Evolutionary conservation across 2,888 invertebrate genomes (phyloP).

Genomic region (Deilephila porcellus): DNA sequence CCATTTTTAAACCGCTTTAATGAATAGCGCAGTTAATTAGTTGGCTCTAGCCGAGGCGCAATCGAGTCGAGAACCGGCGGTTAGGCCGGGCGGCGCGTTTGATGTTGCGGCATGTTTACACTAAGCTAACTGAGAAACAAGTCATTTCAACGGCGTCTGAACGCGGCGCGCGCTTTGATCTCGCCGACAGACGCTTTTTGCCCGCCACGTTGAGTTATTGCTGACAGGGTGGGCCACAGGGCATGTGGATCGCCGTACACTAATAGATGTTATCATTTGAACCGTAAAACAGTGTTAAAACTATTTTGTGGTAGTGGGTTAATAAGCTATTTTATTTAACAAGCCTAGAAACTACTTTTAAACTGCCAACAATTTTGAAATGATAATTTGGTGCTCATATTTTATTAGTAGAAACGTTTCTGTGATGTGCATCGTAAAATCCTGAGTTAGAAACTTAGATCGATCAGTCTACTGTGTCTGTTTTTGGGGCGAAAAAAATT

Average conservation of each 20-base stretch:
- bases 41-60: conserved; percentile 12
- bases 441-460: too few relatives aligned
- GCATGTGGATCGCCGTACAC: conserved; percentile 20
- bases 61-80: conserved; percentile 41
- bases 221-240: conserved; percentile 47
- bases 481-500: too few relatives aligned
- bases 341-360: not conserved
- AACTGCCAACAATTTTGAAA: too few relatives aligned
- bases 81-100: conserved; percentile 67
- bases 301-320: not conserved
- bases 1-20: conserved; percentile 27
- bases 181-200: conserved; percentile 68
- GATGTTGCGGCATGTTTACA: conserved; percentile 81
- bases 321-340: not conserved
- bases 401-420: too few relatives aligned
- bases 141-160: conserved; percentile 75
- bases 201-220: conserved; percentile 62
- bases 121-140: conserved; percentile 82
- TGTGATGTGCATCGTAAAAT: too few relatives aligned
- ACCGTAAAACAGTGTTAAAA: not conserved
- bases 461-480: too few relatives aligned
- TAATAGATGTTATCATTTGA: not conserved
- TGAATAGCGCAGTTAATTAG: conserved; percentile 21
- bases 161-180: conserved; percentile 72
- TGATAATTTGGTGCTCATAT: too few relatives aligned